Percentiles rank a stretch among this genome's conserved stretches.
These are phyloP conservation scores for Sebastes dallii DNA, from an alignment of 2,797 vertebrate genomes.

Conservation along the genomic window DNA sequence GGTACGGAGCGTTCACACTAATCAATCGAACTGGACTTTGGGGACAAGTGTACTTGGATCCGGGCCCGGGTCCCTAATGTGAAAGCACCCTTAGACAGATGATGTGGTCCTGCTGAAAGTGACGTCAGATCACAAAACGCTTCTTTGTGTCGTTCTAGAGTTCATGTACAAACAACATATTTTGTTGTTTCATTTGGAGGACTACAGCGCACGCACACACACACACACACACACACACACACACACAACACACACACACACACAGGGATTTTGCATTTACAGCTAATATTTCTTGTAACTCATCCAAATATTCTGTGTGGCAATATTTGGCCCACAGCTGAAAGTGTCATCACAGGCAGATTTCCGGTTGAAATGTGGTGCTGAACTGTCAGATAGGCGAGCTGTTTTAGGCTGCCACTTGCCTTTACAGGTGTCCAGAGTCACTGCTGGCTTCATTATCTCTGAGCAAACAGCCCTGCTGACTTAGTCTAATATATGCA, in stretches of 20 bases:
- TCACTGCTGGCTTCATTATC: slow-evolving; percentile 47
- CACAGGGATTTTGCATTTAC: background rate
- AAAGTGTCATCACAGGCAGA: background rate
- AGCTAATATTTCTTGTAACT: background rate
- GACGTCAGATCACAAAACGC: background rate
- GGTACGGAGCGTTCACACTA: too few species aligned
- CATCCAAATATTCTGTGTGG: background rate
- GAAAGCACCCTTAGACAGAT: background rate
- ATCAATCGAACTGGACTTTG: too few species aligned
- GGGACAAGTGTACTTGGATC: too few species aligned
- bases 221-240: background rate
- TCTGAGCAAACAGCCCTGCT: slow-evolving; percentile 44
- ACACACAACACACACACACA: background rate
- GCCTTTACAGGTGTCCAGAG: slow-evolving; percentile 29
- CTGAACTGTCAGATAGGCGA: slow-evolving; percentile 6
- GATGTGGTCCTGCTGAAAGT: background rate
- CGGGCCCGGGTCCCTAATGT: too few species aligned
- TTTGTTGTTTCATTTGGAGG: background rate
- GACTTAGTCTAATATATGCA: slow-evolving; percentile 50
- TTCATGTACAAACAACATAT: background rate
- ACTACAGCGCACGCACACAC: background rate
- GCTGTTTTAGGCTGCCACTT: slow-evolving; percentile 1
- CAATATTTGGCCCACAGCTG: slow-evolving; percentile 1
- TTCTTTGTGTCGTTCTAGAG: background rate
- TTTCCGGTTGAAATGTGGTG: background rate